A percentile compares a stretch with the other conserved stretches of the same genome.
Conservation (phyloP, 2,797 vertebrate genomes). For the Notolepis coatsorum region DNA sequence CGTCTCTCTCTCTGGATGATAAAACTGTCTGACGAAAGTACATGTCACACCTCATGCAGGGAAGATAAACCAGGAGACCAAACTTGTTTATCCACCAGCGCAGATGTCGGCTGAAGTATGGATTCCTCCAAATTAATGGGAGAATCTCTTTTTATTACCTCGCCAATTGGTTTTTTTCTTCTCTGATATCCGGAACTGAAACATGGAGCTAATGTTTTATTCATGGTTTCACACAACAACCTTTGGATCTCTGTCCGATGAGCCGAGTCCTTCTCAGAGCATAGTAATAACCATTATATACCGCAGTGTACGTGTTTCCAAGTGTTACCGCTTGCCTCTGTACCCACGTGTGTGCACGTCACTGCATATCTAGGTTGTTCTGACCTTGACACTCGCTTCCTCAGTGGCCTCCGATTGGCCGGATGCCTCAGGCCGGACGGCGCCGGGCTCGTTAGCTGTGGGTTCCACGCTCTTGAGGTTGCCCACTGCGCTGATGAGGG, state of each 20-base stretch:
- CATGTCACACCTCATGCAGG: background rate
- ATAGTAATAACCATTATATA: slow-evolving; percentile 1
- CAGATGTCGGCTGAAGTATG: background rate
- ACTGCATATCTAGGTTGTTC: background rate
- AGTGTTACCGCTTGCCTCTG: background rate
- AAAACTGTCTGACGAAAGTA: slow-evolving; percentile 8
- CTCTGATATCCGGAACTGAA: no score
- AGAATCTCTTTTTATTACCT: slow-evolving; percentile 5
- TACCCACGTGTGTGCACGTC: slow-evolving; percentile 5
- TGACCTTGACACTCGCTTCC: slow-evolving; percentile 53
- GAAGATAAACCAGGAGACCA: background rate
- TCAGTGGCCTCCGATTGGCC: slow-evolving; percentile 24
- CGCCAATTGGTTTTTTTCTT: slow-evolving; percentile 5
- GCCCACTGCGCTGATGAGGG: slow-evolving; percentile 82
- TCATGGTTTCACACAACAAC: slow-evolving; percentile 17
- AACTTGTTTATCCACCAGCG: background rate
- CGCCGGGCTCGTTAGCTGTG: background rate
- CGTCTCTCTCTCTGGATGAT: slow-evolving; percentile 1
- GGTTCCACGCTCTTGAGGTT: slow-evolving; percentile 49
- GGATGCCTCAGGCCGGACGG: slow-evolving; percentile 11
- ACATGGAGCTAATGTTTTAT: slow-evolving; percentile 31
- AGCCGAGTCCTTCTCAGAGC: slow-evolving; percentile 17
- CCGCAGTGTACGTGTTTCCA: background rate
- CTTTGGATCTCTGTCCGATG: background rate
- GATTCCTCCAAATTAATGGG: background rate